Percentiles rank a stretch among this genome's conserved stretches.
Conservation (phyloP, 2,113 vertebrate genomes). For the Eulemur macaco region DNA sequence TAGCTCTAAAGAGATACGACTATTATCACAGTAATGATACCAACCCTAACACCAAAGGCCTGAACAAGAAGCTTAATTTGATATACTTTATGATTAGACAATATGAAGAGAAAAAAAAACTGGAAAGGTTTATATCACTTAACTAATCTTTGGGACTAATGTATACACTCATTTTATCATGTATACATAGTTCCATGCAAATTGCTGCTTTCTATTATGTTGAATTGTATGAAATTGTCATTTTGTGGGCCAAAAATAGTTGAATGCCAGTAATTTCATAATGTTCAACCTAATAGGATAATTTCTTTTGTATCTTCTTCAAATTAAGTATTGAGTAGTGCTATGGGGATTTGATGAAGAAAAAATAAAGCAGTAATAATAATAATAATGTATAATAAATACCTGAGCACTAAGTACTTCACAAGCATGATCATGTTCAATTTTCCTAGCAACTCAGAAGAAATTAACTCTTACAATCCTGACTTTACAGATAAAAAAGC, state of each 20-base stretch:
- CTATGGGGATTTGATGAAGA: background rate
- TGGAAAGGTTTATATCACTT: background rate
- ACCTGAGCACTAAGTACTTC: background rate
- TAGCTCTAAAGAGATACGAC: background rate
- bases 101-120: background rate
- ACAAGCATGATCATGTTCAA: background rate
- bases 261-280: background rate
- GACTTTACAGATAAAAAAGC: background rate
- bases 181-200: background rate
- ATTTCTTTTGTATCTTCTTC: background rate
- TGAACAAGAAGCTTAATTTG: background rate
- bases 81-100: background rate
- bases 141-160: background rate
- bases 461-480: background rate
- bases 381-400: background rate
- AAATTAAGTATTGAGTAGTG: background rate
- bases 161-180: background rate
- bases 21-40: background rate
- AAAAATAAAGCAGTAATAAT: background rate
- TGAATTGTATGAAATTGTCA: background rate
- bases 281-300: background rate
- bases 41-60: background rate
- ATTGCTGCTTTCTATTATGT: background rate
- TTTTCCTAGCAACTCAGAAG: background rate
- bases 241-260: background rate